Evolutionary conservation across 2,113 vertebrate species (phyloP), one percentile per base, ranked within the genome.

Genomic region (Halichoerus grypus): DNA sequence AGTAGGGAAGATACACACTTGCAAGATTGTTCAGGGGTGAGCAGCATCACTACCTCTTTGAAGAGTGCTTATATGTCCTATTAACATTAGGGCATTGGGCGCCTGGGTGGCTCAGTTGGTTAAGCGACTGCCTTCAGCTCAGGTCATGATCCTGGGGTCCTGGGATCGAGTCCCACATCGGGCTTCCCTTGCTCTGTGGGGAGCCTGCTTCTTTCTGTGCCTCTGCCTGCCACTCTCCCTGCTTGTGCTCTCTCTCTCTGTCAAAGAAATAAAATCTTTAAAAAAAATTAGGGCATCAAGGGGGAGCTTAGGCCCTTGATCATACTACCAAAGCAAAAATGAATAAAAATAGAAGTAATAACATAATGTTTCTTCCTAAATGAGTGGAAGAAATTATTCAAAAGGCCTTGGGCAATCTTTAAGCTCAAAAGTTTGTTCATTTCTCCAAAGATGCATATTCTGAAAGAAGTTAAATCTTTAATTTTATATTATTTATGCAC

Each of bases 391-490:
- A 89, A 71, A 86, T 72, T 93, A 84, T 94, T 98, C 86, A 63
- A 97, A 94, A 95, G 63, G 81, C 89, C 79, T 91, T 59, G 69
- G 94, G 79, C 91, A 91, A 77, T 92, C 94, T 93, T 88, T 87
- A 57, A 93, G 65, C 42, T 93, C 12, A 91, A 80, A 94, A 83
- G 33, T 91, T 36, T 91, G 13, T 86, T 93, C n/a, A 26, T 96
- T 96, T 95, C 65, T 97, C 65, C 79, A 83, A 94, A 97, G 46
- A 26, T 86, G 19, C 24, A 53, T 82, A 93, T 71, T 76, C 42
- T n/a, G 16, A 61, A 94, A 89, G 14, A 90, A 72, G 46, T 21
- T 59, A 92, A 95, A 51, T 11, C 5, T 90, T 86, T 80, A 19
- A 19, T 89, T 95, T 92, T 57, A 13, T 91, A 91, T 92, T 87